Evolutionary conservation across 2,888 invertebrate species (phyloP).

Genomic region (Lasioglossum villosulum): DNA sequence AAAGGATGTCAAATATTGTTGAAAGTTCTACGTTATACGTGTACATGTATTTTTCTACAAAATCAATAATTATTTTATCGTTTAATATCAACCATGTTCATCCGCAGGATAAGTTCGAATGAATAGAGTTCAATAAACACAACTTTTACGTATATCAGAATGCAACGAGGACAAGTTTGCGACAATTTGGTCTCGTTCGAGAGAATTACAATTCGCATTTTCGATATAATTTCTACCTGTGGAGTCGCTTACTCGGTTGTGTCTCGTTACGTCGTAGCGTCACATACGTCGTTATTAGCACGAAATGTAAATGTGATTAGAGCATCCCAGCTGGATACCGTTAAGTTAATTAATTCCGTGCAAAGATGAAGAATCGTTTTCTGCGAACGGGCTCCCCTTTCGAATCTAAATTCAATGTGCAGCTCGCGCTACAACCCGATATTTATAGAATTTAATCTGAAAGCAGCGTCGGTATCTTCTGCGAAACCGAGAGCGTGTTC

Average conservation of each 20-base stretch:
- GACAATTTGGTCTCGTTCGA: not conserved
- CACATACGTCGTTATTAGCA: not conserved
- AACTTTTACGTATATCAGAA: not conserved
- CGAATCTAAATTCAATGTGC: slow-evolving; percentile 36
- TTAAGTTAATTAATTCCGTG: slow-evolving; percentile 2
- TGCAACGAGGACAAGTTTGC: not conserved
- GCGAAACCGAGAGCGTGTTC: slow-evolving; percentile 42
- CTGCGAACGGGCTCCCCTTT: not conserved
- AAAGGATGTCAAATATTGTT: not conserved
- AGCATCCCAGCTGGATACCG: not conserved
- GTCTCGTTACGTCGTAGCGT: not conserved
- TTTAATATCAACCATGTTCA: not conserved
- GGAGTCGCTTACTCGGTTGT: not conserved
- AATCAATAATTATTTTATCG: not conserved
- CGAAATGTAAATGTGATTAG: slow-evolving; percentile 26
- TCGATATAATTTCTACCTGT: not conserved
- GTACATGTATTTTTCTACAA: not conserved
- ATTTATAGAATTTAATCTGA: slow-evolving; percentile 60
- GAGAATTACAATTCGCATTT: not conserved
- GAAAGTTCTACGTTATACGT: not conserved
- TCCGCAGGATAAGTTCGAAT: not conserved
- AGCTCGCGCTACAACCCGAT: slow-evolving; percentile 28
- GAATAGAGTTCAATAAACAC: not conserved
- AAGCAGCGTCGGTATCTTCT: slow-evolving; percentile 42
- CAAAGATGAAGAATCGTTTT: slow-evolving; percentile 1